Percentiles rank a stretch among this genome's conserved stretches.
Evolutionary conservation across 1,140 invertebrate genomes (phyloP).

Genomic region (Pseudomyrmex cubaensis): DNA sequence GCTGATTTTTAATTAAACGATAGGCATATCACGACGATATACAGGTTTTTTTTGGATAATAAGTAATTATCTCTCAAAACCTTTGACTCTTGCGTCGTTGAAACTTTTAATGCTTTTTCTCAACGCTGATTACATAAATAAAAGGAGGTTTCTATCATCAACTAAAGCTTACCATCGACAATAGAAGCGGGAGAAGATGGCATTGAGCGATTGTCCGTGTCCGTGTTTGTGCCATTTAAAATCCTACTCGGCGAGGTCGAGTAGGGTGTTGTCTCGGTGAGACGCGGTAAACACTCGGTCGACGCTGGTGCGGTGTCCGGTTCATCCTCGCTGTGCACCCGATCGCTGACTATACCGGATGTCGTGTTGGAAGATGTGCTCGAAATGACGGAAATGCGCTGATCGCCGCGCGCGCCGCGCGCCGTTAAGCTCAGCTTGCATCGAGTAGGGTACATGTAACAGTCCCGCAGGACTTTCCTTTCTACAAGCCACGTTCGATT

Average conservation of each 20-base stretch:
- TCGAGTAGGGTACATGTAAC: conserved; percentile 87
- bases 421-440: conserved; percentile 87
- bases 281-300: conserved; percentile 80
- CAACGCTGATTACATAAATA: not conserved
- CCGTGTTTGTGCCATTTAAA: conserved; percentile 64
- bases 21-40: no score
- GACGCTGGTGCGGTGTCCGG: conserved; percentile 89
- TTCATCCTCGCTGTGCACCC: conserved; percentile 97
- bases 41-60: no score
- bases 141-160: not conserved
- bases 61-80: no score
- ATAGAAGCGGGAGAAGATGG: conserved; percentile 76
- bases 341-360: conserved; percentile 97
- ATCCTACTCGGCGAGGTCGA: conserved; percentile 61
- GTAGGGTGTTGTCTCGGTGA: conserved; percentile 76
- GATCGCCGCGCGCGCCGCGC: conserved; percentile 89
- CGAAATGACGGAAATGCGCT: conserved; percentile 95
- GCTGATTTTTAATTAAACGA: no score
- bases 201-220: conserved; percentile 70
- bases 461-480: conserved; percentile 86
- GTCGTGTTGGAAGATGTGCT: conserved; percentile 97
- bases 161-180: conserved; percentile 75
- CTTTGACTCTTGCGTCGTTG: not conserved
- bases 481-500: conserved; percentile 74
- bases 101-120: not conserved